Percentiles rank a stretch among this genome's conserved stretches.
These are phyloP conservation scores for Cyclargus thomasi DNA, from an alignment of 1,140 invertebrate genomes.

Conservation along the genomic window DNA sequence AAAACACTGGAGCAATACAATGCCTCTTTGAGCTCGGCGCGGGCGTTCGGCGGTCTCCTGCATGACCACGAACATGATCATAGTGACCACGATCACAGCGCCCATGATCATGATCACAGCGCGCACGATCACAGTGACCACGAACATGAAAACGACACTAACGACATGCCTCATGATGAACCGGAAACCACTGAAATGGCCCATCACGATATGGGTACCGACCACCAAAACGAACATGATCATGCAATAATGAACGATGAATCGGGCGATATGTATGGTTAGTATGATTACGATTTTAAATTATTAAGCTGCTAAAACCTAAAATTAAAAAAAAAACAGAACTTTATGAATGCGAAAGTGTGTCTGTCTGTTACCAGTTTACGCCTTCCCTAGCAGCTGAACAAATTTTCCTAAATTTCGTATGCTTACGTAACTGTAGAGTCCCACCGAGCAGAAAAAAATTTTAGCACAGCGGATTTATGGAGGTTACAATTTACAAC, in stretches of 20 bases:
- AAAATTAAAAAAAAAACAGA: too few species aligned
- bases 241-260: slow-evolving; percentile 35
- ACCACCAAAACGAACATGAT: slow-evolving; percentile 38
- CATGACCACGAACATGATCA: slow-evolving; percentile 30
- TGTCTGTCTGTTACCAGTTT: too few species aligned
- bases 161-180: slow-evolving; percentile 21
- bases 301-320: too few species aligned
- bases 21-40: slow-evolving; percentile 53
- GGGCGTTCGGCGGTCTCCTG: slow-evolving; percentile 54
- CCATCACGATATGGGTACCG: slow-evolving; percentile 21
- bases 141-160: slow-evolving; percentile 24
- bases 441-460: too few species aligned
- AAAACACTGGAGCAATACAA: slow-evolving; percentile 61
- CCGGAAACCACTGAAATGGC: slow-evolving; percentile 22
- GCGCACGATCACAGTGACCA: slow-evolving; percentile 26
- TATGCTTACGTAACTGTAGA: too few species aligned
- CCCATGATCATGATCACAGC: slow-evolving; percentile 26
- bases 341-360: too few species aligned
- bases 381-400: too few species aligned
- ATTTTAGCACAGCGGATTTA: too few species aligned
- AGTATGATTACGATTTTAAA: background rate
- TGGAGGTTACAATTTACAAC: too few species aligned
- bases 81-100: slow-evolving; percentile 30
- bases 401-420: too few species aligned
- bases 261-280: slow-evolving; percentile 31